A percentile compares a stretch with the other conserved stretches of the same genome.
Evolutionary conservation across 2,888 invertebrate genomes (phyloP).

Genomic region (Amiota mariae): DNA sequence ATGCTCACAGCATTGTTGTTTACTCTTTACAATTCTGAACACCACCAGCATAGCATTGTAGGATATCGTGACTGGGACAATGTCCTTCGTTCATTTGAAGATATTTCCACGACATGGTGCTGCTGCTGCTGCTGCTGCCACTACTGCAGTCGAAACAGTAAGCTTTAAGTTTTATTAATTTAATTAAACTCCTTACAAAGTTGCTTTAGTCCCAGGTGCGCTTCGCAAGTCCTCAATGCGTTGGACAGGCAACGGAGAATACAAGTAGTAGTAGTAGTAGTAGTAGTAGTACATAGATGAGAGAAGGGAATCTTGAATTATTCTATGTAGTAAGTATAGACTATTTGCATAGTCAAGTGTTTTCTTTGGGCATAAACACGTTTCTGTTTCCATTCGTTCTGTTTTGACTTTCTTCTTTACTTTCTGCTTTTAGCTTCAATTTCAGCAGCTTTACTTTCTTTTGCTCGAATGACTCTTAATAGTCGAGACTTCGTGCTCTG

Average conservation of each 20-base stretch:
- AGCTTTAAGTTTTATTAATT: conserved; percentile 67
- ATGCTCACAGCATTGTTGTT: conserved; percentile 14
- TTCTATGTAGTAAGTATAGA: neutral
- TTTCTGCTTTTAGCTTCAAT: conserved; percentile 38
- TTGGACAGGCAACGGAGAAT: neutral
- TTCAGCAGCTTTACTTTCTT: conserved; percentile 44
- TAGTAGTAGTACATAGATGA: neutral
- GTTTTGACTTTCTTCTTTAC: conserved; percentile 40
- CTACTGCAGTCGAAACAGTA: conserved; percentile 33
- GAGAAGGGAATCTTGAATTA: neutral
- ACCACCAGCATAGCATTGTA: neutral
- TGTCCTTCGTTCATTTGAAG: conserved; percentile 28
- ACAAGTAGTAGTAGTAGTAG: conserved; percentile 45
- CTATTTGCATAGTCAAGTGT: conserved; percentile 30
- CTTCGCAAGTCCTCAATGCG: conserved; percentile 58
- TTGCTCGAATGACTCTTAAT: conserved; percentile 65
- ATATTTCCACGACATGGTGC: conserved; percentile 24
- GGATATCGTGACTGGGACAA: conserved; percentile 36
- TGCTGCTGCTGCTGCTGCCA: conserved; percentile 4
- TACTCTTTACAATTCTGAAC: neutral
- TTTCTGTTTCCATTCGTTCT: conserved; percentile 43
- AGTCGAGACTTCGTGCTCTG: conserved; percentile 57
- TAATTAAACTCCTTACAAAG: conserved; percentile 67
- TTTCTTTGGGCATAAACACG: conserved; percentile 60
- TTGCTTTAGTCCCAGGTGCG: conserved; percentile 49